Base-by-base conservation (phyloP, 2,797 vertebrate species). In the Pangasius macronema region DNA sequence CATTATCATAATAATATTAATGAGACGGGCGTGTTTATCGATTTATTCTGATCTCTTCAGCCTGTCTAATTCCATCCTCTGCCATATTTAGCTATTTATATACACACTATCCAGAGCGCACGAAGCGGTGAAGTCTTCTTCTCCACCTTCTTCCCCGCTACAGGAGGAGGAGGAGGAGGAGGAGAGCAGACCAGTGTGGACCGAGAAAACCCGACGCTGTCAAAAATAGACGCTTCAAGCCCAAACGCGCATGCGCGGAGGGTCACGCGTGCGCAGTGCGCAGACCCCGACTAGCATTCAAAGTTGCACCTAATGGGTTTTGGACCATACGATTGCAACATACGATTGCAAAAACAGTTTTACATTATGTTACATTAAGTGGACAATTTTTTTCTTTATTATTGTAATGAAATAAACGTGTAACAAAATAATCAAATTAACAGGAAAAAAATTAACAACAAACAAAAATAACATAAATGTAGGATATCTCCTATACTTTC, bases 71-170 rank as follows among this genome's bases (percentile, higher is more conserved):
- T 67, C 53, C 81, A 18, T 82, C 59, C 49, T 65, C 49, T 33
- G 61, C 63, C 82, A 83, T 83, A 83, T 83, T 83, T 22, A 24
- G 18, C 42, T 83, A 68, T 83, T 67, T 68, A 83, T 33, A 67
- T 68, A 63, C 82, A 51, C 61, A 53, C 61, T 67, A 53, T 51
- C 18, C 61, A 83, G 57, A 30, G 81, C 81, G 81, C 61, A 51
- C 85, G 84, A 86, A 57, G 67, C 61, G 42, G 61, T 68, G 67
- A 55, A 65, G 86, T 88, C 67, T 18, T 61, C 30, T 53, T 22
- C 61, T 82, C 57, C 61, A 67, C 61, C 81, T 67, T 82, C 81
- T 82, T 67, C n/a, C 65, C 82, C 63, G 63, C 68, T 67, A 46
- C 59, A 53, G 57, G 63, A 83, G 61, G 27, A 46, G 80, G 80